These are phyloP conservation scores for Scomber scombrus DNA, from an alignment of 2,113 vertebrate genomes.

Conservation along the genomic window DNA sequence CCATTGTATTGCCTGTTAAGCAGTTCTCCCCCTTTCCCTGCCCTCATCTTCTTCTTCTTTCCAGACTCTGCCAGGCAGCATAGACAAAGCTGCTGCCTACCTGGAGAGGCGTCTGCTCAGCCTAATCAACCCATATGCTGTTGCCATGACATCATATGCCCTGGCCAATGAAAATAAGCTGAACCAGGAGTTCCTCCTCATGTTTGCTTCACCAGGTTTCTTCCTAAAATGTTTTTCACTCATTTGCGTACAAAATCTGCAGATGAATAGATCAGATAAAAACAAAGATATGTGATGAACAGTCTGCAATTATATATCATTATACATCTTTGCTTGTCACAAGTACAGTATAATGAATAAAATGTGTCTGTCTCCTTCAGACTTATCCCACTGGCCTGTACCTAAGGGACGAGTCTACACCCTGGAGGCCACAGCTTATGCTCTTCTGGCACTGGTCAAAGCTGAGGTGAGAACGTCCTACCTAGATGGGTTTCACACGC, in stretches of 20 bases:
- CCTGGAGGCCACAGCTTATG: conserved; percentile 74
- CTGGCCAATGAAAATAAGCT: conserved; percentile 80
- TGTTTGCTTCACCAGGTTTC: conserved; percentile 82
- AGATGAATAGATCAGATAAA: no score
- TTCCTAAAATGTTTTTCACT: no score
- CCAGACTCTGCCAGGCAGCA: conserved; percentile 83
- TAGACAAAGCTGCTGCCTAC: conserved; percentile 81
- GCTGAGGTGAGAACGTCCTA: conserved; percentile 51
- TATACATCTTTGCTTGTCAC: no score
- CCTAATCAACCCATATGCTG: conserved; percentile 87
- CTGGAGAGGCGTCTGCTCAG: conserved; percentile 76
- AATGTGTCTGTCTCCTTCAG: conserved; percentile 68
- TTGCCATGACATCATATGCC: conserved; percentile 89
- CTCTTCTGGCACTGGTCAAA: conserved; percentile 87
- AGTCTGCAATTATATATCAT: background rate
- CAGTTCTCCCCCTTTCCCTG: background rate
- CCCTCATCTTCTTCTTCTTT: background rate
- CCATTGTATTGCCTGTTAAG: background rate
- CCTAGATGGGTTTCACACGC: background rate
- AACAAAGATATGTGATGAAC: no score
- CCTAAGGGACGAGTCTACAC: conserved; percentile 74
- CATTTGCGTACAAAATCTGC: no score
- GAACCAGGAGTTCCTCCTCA: conserved; percentile 65
- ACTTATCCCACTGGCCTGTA: conserved; percentile 81
- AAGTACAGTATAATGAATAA: no score